These are phyloP conservation scores for Globicephala melas DNA, from an alignment of 2,113 vertebrate genomes.

Conservation along the genomic window DNA sequence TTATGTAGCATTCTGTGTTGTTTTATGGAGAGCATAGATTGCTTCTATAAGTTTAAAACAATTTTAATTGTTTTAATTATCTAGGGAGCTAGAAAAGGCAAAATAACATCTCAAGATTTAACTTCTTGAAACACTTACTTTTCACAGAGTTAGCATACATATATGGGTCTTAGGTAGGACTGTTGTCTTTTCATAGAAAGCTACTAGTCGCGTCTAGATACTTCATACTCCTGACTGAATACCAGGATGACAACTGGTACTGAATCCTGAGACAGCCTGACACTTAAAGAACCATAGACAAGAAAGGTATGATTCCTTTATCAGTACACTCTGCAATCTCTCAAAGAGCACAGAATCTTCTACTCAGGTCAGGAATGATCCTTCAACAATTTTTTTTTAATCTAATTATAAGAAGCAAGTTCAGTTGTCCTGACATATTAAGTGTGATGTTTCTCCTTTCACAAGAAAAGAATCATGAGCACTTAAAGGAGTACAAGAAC, in stretches of 20 bases:
- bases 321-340: neutral
- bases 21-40: neutral
- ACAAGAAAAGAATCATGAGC: neutral
- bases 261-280: neutral
- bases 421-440: neutral
- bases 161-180: neutral
- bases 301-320: neutral
- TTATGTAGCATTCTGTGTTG: neutral
- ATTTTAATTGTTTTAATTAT: neutral
- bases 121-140: neutral
- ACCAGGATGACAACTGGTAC: neutral
- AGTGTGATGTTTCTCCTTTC: neutral
- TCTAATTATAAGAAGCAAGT: neutral
- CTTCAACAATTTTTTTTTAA: neutral
- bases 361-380: neutral
- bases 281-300: neutral
- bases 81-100: neutral
- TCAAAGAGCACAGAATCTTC: neutral
- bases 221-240: neutral
- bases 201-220: neutral
- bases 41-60: constrained; percentile 2
- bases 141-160: neutral
- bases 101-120: neutral
- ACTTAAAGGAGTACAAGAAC: neutral
- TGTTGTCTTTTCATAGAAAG: constrained; percentile 8